Evolutionary conservation across 2,113 vertebrate genomes (phyloP).

Genomic region (Mirounga angustirostris): DNA sequence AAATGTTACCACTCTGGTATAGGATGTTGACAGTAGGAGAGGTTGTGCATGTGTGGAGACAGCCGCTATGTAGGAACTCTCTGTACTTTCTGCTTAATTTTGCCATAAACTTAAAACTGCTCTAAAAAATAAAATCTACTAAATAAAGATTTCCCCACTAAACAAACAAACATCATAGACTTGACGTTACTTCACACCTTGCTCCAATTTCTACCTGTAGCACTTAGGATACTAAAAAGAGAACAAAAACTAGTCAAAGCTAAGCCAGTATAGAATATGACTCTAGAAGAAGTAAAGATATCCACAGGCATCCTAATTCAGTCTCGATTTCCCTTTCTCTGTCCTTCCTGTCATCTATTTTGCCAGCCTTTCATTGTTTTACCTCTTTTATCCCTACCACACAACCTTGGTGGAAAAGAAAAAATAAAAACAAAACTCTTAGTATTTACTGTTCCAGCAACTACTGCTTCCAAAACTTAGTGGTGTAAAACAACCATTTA

Average conservation of each 20-base stretch:
- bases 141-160: background rate
- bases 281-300: background rate
- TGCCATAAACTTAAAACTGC: background rate
- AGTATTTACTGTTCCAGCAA: background rate
- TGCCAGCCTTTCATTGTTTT: background rate
- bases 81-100: background rate
- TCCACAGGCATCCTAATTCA: background rate
- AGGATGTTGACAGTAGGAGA: background rate
- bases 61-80: background rate
- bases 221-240: background rate
- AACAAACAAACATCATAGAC: background rate
- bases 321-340: background rate
- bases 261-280: background rate
- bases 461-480: background rate
- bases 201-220: background rate
- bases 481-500: background rate
- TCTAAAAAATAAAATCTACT: background rate
- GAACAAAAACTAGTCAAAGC: background rate
- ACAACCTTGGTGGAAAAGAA: background rate
- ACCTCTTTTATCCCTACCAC: background rate
- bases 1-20: background rate
- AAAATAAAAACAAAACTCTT: background rate
- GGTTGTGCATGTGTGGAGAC: fast-evolving
- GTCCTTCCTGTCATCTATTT: background rate
- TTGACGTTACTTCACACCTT: background rate